Base-by-base conservation (phyloP, 2,888 invertebrate species). In the Emmelina monodactyla region DNA sequence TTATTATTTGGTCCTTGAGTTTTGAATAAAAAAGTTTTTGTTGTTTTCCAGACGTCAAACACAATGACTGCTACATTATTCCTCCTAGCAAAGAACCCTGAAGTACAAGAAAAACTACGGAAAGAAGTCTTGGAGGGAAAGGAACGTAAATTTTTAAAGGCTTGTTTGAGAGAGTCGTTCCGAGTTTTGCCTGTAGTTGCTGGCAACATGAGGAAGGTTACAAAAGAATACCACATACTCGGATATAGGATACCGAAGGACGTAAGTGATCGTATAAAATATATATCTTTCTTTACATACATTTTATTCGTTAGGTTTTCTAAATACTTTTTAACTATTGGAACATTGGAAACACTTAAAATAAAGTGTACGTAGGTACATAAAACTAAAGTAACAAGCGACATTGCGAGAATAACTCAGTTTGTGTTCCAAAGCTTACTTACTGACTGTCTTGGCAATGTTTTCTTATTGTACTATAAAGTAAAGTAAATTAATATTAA, bases 101-200 rank as follows among this genome's bases (percentile, higher is more conserved):
- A 79, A 0, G 80, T 82, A 29, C 88, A 88, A 54, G 60, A 76
- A n/a, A 72, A 67, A 43, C 60, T 88, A 4, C 66, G 82, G 9
- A 49, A 73, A 22, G 86, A 87, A 53, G 50, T 83, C 3, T 36
- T 58, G 0, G 50, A 45, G 2, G 52, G 33, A 7, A 14, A 37
- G 7, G 56, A 10, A 58, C 58, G 83, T 44, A 72, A 80, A 0
- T 88, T 85, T 48, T 51, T 88, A 29, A 82, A 81, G 41, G 87
- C 86, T 1, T 85, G 85, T 46, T 75, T 88, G 31, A 88, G 87
- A 50, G 88, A 88, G 61, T 71, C 83, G 0, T 52, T 85, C 33
- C 68, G 88, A 42, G 42, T 83, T 14, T 68, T 70, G 37, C 83
- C 85, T 1, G 79, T 83, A 10, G 72, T 81, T 1, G 55, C 72